Evolutionary conservation across 2,888 invertebrate genomes (phyloP).

Genomic region (Dexiosoma caninum): DNA sequence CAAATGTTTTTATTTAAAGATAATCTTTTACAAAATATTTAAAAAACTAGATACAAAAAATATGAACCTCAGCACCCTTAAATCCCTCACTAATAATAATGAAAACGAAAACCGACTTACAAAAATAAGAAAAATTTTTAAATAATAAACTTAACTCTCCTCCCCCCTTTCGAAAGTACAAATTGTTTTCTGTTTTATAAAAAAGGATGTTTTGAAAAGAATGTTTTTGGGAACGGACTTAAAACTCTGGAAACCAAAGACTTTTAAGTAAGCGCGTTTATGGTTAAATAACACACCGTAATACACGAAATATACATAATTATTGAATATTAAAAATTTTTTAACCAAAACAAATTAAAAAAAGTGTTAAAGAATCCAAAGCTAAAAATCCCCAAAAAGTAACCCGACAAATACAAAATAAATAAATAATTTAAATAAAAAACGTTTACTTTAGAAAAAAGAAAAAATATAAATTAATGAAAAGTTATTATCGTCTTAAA

Average conservation of each 20-base stretch:
- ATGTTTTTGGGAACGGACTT: constrained; percentile 33
- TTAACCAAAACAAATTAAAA: constrained; percentile 31
- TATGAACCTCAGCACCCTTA: constrained; percentile 75
- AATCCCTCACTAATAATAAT: constrained; percentile 71
- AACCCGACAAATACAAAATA: constrained; percentile 38
- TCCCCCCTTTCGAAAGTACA: constrained; percentile 78
- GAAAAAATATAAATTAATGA: constrained; percentile 4
- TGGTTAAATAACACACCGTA: constrained; percentile 23
- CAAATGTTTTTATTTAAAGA: constrained; percentile 50
- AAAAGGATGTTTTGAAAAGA: constrained; percentile 70
- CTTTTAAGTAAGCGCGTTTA: constrained; percentile 22
- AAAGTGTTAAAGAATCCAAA: constrained; percentile 26
- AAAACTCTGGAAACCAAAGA: background rate
- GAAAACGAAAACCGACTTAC: constrained; percentile 64
- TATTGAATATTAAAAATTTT: constrained; percentile 19
- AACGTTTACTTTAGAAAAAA: constrained; percentile 38
- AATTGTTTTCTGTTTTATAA: constrained; percentile 76
- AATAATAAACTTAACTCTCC: constrained; percentile 70
- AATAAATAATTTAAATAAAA: constrained; percentile 26
- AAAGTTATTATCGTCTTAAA: constrained; percentile 56
- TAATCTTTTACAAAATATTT: constrained; percentile 57
- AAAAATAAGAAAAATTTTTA: constrained; percentile 68
- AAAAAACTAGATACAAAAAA: constrained; percentile 71
- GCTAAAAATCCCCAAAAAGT: constrained; percentile 25
- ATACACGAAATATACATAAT: constrained; percentile 27